Evolutionary conservation across 1,140 invertebrate genomes (phyloP).

Genomic region (Zaprionus taronus): DNA sequence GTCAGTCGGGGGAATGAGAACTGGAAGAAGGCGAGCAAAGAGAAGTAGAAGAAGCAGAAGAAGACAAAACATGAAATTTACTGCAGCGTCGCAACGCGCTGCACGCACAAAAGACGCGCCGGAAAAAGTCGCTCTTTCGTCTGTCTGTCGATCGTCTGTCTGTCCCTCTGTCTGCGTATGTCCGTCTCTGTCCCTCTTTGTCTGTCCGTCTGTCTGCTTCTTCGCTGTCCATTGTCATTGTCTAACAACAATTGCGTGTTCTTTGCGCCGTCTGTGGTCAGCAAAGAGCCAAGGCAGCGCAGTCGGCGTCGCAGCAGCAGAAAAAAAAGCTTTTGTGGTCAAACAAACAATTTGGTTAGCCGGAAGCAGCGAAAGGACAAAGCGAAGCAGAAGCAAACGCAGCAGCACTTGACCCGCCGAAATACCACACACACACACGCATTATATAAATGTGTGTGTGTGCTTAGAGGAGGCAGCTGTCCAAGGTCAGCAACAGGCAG

Average conservation of each 20-base stretch:
- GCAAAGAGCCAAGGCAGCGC: neutral
- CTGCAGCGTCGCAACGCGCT: constrained; percentile 37
- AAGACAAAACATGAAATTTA: constrained; percentile 24
- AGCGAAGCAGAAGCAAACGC: constrained; percentile 20
- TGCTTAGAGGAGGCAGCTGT: constrained; percentile 56
- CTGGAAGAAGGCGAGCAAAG: constrained; percentile 2
- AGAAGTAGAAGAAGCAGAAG: neutral
- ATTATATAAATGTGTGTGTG: neutral
- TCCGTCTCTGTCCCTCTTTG: constrained; percentile 22
- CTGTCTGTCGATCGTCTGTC: constrained; percentile 13
- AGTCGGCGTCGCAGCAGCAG: constrained; percentile 12
- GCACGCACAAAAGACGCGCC: constrained; percentile 74
- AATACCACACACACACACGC: constrained; percentile 44
- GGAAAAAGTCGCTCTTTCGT: constrained; percentile 66
- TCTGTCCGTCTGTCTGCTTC: constrained; percentile 28
- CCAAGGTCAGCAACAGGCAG: constrained; percentile 53
- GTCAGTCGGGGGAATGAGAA: constrained; percentile 49
- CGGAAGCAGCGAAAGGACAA: constrained; percentile 42
- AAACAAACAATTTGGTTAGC: constrained; percentile 38
- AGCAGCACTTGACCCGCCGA: constrained; percentile 68
- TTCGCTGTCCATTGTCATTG: constrained; percentile 37
- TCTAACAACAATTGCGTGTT: constrained; percentile 54
- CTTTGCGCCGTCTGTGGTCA: constrained; percentile 39
- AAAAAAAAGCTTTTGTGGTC: constrained; percentile 47
- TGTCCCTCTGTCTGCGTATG: constrained; percentile 8